These are phyloP conservation scores for Drosophila aldrichi DNA, from an alignment of 2,888 invertebrate species.

Conservation along the genomic window DNA sequence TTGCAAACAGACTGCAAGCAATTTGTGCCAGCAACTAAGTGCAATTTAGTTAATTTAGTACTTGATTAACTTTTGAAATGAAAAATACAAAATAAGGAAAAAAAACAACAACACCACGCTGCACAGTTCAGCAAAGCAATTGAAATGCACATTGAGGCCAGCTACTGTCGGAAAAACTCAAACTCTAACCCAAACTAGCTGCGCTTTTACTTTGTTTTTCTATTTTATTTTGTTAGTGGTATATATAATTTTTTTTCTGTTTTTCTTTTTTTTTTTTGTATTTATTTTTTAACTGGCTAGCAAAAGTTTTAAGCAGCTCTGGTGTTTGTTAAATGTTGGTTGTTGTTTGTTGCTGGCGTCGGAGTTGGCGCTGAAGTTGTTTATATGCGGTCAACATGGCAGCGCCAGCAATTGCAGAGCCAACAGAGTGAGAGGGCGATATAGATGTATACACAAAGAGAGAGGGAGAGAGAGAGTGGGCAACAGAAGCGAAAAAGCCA, in stretches of 20 bases:
- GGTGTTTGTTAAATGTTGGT: constrained; percentile 70
- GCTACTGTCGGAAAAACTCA: constrained; percentile 66
- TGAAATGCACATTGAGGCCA: constrained; percentile 75
- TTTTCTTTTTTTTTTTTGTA: not conserved
- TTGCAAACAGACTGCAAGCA: constrained; percentile 46
- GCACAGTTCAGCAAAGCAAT: constrained; percentile 56
- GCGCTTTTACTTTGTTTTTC: constrained; percentile 25
- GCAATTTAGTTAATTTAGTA: constrained; percentile 79
- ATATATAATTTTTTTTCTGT: constrained; percentile 1
- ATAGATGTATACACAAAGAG: not conserved
- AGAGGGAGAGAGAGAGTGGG: not conserved
- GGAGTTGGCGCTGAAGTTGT: constrained; percentile 56
- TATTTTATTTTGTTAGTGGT: constrained; percentile 28
- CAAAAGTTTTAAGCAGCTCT: constrained; percentile 67
- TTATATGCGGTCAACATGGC: constrained; percentile 68
- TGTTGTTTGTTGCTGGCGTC: constrained; percentile 52
- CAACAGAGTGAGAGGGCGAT: too few relatives aligned
- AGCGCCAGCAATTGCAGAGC: constrained; percentile 11
- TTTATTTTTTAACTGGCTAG: constrained; percentile 45
- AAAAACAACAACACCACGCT: constrained; percentile 20
- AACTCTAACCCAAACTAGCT: constrained; percentile 59
- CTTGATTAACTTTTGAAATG: constrained; percentile 71
- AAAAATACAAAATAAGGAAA: constrained; percentile 8
- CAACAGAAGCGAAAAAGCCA: not conserved
- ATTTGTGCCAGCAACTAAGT: constrained; percentile 58